Percentiles rank a stretch among this genome's conserved stretches.
These are phyloP conservation scores for Ianthella basta DNA, from an alignment of 37 sponge, comb jelly and placozoan species.

Conservation along the genomic window DNA sequence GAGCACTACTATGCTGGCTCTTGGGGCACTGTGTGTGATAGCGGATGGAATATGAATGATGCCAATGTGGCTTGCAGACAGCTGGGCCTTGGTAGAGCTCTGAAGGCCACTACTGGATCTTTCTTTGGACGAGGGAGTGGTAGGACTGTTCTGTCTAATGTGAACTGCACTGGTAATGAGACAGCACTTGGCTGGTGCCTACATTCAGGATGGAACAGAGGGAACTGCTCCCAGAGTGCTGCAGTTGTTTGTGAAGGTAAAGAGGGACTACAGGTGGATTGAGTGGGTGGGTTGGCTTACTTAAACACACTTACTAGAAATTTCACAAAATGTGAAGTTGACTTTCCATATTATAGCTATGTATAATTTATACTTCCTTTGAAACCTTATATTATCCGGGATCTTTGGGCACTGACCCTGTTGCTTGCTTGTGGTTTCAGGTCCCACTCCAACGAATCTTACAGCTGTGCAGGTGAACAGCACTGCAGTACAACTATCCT, in stretches of 20 bases:
- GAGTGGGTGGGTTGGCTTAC: no score
- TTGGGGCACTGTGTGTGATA: conserved; percentile 31
- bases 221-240: background rate
- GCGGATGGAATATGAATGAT: conserved; percentile 16
- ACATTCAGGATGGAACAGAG: background rate
- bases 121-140: conserved; percentile 22
- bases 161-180: conserved; percentile 25
- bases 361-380: no score
- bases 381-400: no score
- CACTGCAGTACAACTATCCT: background rate
- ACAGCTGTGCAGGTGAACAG: background rate
- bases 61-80: conserved; percentile 35
- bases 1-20: conserved; percentile 36
- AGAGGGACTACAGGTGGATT: no score
- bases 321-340: no score
- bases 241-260: background rate
- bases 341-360: no score
- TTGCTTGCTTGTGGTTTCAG: background rate
- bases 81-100: conserved; percentile 25
- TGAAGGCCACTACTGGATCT: conserved; percentile 20
- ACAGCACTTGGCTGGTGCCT: conserved; percentile 6
- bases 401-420: no score
- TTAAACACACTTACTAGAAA: no score
- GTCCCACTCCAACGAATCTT: background rate
- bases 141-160: conserved; percentile 1